Evolutionary conservation across 2,797 vertebrate species (phyloP).

Genomic region (Lophotriccus pileatus): DNA sequence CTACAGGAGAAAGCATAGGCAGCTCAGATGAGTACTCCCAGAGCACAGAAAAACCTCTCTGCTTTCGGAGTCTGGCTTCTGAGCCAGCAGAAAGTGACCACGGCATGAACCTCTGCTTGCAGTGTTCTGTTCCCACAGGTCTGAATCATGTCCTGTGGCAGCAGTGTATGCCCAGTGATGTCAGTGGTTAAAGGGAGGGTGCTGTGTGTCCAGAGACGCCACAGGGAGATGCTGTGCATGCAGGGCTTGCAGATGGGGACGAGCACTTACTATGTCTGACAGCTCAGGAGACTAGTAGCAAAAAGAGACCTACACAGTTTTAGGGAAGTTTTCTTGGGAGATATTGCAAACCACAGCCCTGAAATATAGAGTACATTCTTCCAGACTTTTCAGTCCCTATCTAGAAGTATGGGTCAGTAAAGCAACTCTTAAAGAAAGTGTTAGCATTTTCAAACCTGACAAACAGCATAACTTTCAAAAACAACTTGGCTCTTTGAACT

Average conservation of each 20-base stretch:
- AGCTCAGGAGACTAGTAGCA: neutral
- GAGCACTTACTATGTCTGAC: neutral
- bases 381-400: neutral
- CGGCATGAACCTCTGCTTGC: neutral
- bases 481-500: neutral
- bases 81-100: fast-evolving
- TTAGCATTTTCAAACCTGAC: neutral
- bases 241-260: neutral
- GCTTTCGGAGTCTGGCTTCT: neutral
- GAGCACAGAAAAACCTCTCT: neutral
- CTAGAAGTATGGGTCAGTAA: neutral
- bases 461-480: neutral
- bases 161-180: neutral
- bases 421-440: slow-evolving; percentile 1
- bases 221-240: fast-evolving
- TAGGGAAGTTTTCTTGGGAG: neutral
- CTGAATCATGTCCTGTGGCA: fast-evolving
- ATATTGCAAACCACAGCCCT: neutral
- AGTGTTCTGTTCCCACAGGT: neutral
- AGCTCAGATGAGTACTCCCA: neutral
- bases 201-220: fast-evolving
- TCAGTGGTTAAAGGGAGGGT: neutral
- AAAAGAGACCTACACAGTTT: neutral
- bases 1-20: neutral
- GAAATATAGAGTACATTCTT: neutral